A percentile compares a stretch with the other conserved stretches of the same genome.
Evolutionary conservation across 2,113 vertebrate genomes (phyloP).

Genomic region (Stigmatopora argus): DNA sequence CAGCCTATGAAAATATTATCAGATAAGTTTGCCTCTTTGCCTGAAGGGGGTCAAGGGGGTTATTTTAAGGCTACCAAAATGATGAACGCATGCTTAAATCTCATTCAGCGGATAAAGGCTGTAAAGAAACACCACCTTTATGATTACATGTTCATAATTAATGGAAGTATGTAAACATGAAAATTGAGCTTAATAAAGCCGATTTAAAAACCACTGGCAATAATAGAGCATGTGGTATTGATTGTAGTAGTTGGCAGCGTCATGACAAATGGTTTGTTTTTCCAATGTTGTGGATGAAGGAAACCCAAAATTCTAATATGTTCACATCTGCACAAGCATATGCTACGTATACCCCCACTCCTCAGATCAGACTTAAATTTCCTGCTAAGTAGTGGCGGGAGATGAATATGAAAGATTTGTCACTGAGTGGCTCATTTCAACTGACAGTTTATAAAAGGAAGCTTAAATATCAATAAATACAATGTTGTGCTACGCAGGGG

Average conservation of each 20-base stretch:
- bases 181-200: slow-evolving; percentile 49
- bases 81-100: slow-evolving; percentile 60
- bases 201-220: slow-evolving; percentile 43
- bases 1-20: slow-evolving; percentile 72
- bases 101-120: slow-evolving; percentile 39
- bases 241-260: slow-evolving; percentile 51
- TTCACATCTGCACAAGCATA: slow-evolving; percentile 34
- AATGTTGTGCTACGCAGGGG: slow-evolving; percentile 44
- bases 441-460: slow-evolving; percentile 56
- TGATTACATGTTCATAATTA: slow-evolving; percentile 34
- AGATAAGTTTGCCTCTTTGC: slow-evolving; percentile 56
- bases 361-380: slow-evolving; percentile 52
- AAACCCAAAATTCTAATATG: slow-evolving; percentile 38
- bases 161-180: slow-evolving; percentile 51
- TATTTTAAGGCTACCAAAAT: slow-evolving; percentile 58
- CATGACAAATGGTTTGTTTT: slow-evolving; percentile 67
- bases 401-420: slow-evolving; percentile 59
- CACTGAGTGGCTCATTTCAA: slow-evolving; percentile 54
- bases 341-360: slow-evolving; percentile 37
- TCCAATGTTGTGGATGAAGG: slow-evolving; percentile 41
- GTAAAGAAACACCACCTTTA: slow-evolving; percentile 41
- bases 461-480: slow-evolving; percentile 60
- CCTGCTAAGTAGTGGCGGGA: slow-evolving; percentile 59
- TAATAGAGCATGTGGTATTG: slow-evolving; percentile 62
- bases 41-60: slow-evolving; percentile 60